Conservation (phyloP, 1,140 invertebrate genomes). For the Coptotermes formosanus region DNA sequence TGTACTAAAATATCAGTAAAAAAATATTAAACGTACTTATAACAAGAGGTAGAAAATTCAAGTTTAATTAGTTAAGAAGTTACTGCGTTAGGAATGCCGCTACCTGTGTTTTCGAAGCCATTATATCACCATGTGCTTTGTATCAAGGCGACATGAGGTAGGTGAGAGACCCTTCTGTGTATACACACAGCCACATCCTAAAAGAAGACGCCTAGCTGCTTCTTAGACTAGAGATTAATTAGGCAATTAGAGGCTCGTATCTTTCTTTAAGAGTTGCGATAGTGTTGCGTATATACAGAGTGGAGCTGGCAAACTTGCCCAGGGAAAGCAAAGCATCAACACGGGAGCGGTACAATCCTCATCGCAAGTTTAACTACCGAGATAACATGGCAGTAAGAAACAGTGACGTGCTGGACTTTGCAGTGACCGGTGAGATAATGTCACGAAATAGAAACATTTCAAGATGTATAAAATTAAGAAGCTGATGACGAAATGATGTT, state of each 20-base stretch:
- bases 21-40: background rate
- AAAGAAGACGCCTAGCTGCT: background rate
- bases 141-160: background rate
- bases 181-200: background rate
- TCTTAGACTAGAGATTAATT: slow-evolving; percentile 23
- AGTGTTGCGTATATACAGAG: slow-evolving; percentile 9
- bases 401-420: too few species aligned
- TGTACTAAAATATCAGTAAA: background rate
- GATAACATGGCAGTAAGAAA: background rate
- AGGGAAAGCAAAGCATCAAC: background rate
- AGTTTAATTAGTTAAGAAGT: background rate
- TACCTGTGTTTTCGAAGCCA: background rate
- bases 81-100: background rate
- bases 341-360: background rate
- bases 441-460: too few species aligned
- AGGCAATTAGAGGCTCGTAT: slow-evolving; percentile 23
- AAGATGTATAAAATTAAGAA: too few species aligned
- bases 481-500: too few species aligned
- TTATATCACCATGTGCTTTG: background rate
- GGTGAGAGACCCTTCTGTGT: background rate
- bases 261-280: slow-evolving; percentile 1
- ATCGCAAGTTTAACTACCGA: background rate
- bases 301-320: background rate
- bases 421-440: too few species aligned
- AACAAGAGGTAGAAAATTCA: background rate